Evolutionary conservation across 2,797 vertebrate genomes (phyloP).

Genomic region (Cynopterus sphinx): DNA sequence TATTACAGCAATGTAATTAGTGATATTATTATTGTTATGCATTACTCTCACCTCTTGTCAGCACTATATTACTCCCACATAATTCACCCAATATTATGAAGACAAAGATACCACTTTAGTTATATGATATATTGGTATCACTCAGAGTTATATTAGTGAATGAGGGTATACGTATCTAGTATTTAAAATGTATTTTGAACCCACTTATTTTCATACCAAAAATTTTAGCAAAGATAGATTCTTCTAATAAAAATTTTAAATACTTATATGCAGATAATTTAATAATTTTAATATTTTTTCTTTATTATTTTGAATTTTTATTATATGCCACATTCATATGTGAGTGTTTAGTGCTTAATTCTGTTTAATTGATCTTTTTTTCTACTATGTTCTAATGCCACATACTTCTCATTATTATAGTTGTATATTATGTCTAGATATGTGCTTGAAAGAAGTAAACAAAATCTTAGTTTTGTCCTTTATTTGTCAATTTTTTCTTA

Average conservation of each 20-base stretch:
- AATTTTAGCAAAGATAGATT: background rate
- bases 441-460: background rate
- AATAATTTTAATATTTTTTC: background rate
- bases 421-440: background rate
- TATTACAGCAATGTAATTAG: conserved; percentile 81
- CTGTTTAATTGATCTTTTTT: background rate
- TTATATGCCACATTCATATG: background rate
- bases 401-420: background rate
- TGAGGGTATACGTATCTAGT: conserved; percentile 6
- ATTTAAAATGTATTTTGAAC: background rate
- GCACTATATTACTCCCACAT: conserved; percentile 65
- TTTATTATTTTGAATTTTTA: background rate
- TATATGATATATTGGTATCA: conserved; percentile 57
- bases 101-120: conserved; percentile 74
- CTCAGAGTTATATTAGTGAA: background rate
- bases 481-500: background rate
- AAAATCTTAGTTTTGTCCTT: background rate
- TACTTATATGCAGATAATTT: background rate
- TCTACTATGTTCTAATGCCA: background rate
- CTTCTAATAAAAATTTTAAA: background rate
- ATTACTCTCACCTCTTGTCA: conserved; percentile 79
- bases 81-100: conserved; percentile 72
- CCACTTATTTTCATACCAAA: background rate
- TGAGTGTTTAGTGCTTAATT: background rate
- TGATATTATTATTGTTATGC: conserved; percentile 78